A percentile compares a stretch with the other conserved stretches of the same genome.
These are phyloP conservation scores for Chlorodrepanis virens DNA, from an alignment of 2,113 vertebrate species.

Conservation along the genomic window DNA sequence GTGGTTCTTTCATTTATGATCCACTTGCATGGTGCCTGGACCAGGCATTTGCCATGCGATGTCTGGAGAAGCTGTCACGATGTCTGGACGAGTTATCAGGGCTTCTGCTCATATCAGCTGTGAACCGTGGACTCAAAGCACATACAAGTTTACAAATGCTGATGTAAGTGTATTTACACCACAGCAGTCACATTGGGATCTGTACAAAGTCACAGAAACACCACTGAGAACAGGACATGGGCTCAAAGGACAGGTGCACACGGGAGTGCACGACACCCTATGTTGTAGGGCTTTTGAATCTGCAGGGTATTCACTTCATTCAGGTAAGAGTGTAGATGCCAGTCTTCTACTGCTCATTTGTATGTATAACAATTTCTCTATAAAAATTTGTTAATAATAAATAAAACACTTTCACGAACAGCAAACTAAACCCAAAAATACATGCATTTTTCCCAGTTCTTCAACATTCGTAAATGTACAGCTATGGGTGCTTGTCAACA, in stretches of 20 bases:
- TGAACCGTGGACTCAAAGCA: too few relatives aligned
- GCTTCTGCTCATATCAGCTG: not conserved
- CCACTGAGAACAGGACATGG: not conserved
- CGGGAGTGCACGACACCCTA: not conserved
- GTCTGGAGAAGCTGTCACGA: not conserved
- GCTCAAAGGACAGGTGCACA: not conserved
- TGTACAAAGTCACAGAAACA: not conserved
- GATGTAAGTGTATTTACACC: not conserved
- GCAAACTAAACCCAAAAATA: not conserved
- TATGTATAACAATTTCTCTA: not conserved
- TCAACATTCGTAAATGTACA: not conserved
- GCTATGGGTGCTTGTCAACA: not conserved
- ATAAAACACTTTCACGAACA: not conserved
- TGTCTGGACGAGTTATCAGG: not conserved
- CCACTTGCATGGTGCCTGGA: not conserved
- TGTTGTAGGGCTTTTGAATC: not conserved
- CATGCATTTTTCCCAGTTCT: not conserved
- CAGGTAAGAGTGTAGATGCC: not conserved
- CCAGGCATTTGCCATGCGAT: not conserved
- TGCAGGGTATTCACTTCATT: not conserved
- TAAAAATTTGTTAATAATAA: not conserved
- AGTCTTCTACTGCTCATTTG: not conserved
- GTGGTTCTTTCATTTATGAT: not conserved
- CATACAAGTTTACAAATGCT: not conserved
- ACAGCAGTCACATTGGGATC: not conserved